Conservation (phyloP, 2,888 invertebrate genomes). For the Chymomyza caudatula region DNA sequence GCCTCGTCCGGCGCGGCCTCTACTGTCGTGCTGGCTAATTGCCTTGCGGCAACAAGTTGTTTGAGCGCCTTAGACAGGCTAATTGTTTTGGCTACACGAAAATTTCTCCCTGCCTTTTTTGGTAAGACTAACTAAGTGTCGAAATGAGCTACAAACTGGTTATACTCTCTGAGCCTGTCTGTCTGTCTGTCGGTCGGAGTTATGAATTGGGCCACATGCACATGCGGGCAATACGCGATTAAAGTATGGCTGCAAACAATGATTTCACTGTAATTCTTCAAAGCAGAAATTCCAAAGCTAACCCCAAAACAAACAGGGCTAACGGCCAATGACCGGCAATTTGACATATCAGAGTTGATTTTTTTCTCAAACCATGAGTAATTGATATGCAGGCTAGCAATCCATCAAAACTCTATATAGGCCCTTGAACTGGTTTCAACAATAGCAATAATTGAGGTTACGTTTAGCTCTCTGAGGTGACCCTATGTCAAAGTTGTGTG, state of each 20-base stretch:
- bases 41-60: slow-evolving; percentile 51
- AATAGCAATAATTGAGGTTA: neutral
- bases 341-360: neutral
- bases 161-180: neutral
- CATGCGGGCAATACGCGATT: neutral
- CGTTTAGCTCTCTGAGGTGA: neutral
- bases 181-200: neutral
- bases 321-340: neutral
- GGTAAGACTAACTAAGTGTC: slow-evolving; percentile 13
- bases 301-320: neutral
- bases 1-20: neutral
- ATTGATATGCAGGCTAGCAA: neutral
- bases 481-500: neutral
- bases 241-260: neutral
- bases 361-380: neutral
- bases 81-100: slow-evolving; percentile 52
- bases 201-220: neutral
- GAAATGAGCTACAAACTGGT: slow-evolving; percentile 37
- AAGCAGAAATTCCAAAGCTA: neutral
- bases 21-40: neutral
- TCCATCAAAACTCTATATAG: neutral
- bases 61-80: slow-evolving; percentile 39
- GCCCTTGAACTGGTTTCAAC: neutral
- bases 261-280: neutral
- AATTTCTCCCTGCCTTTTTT: slow-evolving; percentile 58